Conservation (phyloP, 2,797 vertebrate genomes). For the Thripadectes ignobilis region DNA sequence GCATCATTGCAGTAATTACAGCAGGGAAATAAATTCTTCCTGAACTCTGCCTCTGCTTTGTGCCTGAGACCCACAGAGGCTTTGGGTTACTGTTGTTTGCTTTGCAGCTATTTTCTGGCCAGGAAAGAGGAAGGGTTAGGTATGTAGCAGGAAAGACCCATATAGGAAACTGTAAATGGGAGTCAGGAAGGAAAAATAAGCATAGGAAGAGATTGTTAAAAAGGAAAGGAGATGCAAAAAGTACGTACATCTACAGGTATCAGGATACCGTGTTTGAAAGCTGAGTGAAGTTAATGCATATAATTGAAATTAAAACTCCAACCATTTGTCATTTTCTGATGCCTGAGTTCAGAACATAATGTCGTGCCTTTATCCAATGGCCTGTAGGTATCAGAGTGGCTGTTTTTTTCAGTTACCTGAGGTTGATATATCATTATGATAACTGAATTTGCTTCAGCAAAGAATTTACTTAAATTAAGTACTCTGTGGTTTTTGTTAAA, state of each 20-base stretch:
- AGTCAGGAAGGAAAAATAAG: not conserved
- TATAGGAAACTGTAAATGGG: not conserved
- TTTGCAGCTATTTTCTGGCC: not conserved
- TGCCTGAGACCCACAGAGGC: not conserved
- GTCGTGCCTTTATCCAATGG: not conserved
- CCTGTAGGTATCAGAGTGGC: not conserved
- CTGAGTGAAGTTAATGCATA: not conserved
- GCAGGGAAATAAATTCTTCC: not conserved
- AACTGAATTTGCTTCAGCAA: not conserved
- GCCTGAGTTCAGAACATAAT: not conserved
- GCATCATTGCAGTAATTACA: not conserved
- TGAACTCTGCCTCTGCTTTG: not conserved
- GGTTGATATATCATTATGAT: not conserved
- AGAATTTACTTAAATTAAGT: not conserved
- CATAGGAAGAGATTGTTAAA: not conserved
- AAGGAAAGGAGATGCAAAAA: not conserved
- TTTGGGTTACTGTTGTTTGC: not conserved
- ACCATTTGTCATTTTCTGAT: not conserved
- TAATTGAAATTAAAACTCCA: not conserved
- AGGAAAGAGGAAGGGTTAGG: slow-evolving; percentile 24
- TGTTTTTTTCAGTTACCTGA: not conserved
- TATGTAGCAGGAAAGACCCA: not conserved
- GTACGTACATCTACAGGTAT: not conserved
- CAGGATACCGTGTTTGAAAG: not conserved
- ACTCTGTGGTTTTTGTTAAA: not conserved